These are phyloP conservation scores for Stomatorhinus ivindoensis DNA, from an alignment of 2,113 vertebrate genomes.

Conservation along the genomic window DNA sequence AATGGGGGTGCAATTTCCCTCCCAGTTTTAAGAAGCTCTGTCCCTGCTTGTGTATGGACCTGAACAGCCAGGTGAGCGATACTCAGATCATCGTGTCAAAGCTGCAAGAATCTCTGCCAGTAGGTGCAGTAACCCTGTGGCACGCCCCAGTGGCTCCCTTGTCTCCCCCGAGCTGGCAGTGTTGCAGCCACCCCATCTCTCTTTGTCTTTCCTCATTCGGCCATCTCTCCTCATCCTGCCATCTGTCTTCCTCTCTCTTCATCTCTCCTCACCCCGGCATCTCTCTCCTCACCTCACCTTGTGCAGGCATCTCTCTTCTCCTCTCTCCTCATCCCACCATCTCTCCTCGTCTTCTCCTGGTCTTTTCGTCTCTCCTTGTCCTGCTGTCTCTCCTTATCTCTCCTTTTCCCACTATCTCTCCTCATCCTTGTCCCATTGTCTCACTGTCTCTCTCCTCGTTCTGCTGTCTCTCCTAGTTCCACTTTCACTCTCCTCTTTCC, in stretches of 20 bases:
- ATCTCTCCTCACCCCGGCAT: not conserved
- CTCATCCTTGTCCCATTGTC: not conserved
- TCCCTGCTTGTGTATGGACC: not conserved
- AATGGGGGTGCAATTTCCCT: not conserved
- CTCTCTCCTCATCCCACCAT: no score
- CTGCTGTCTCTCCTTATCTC: not conserved
- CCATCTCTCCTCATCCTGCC: not conserved
- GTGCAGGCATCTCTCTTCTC: not conserved
- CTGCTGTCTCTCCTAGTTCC: not conserved
- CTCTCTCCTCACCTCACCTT: not conserved
- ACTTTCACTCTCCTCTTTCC: not conserved
- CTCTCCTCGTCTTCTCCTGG: no score
- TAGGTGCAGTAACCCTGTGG: not conserved
- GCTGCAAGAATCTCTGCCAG: not conserved
- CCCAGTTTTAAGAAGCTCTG: not conserved
- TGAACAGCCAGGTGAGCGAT: not conserved
- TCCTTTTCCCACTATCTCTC: not conserved
- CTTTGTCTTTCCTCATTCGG: not conserved
- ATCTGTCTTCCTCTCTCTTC: not conserved
- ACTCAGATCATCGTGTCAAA: not conserved
- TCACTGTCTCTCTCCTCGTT: no score
- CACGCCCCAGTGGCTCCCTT: constrained; percentile 2
- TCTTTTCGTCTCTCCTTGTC: not conserved
- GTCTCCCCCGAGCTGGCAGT: not conserved
- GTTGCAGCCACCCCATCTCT: not conserved